Base-by-base conservation (phyloP, 2,888 invertebrate genomes). In the Melipona beecheii region DNA sequence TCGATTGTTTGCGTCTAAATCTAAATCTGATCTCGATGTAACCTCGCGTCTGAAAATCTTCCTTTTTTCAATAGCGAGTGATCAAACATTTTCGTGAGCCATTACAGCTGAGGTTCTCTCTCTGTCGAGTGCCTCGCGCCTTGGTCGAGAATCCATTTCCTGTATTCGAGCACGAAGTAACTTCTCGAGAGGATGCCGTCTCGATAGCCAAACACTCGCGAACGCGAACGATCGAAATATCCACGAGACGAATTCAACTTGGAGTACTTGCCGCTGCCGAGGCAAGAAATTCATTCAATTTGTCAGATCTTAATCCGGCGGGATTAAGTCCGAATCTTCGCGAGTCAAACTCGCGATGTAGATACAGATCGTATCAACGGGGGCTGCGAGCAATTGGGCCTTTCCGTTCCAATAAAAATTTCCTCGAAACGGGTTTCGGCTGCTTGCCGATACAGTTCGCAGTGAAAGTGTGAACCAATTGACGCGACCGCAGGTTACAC, bases 401-500 rank as follows among this genome's bases (percentile, higher is more conserved):
- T n/a, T n/a, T n/a, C n/a, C n/a, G n/a, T n/a, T n/a, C n/a, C n/a
- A n/a, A 66, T 80, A 56, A 80, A 80, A 80, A 65, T 80, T 80
- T 58, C 56, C 58, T 77, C 65, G 24, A n/a, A 58, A 36, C 78
- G 54, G 54, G n/a, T 58, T 36, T 77, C 43, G 54, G 31, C 50
- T 27, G 5, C 24, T n/a, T 19, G 65, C 64, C 36, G 71, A 77
- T 60, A 71, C 71, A 43, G 9, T 43, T 43, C 43, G 0, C 43
- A 52, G 43, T 21, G 77, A 66, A 71, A 58, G 77, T 66, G 77
- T 66, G 71, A 81, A 77, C 71, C 52, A 65, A 50, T 77, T 78
- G 58, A 73, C 31, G 73, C 65, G 24, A 21, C 78, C 13, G 9
- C 9, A 2, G 24, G 65, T n/a, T n/a, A 27, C 21, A 49, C 17